A percentile compares a stretch with the other conserved stretches of the same genome.
Evolutionary conservation across 23 tunicate genomes (phyloP).

Genomic region (Aplidium turbinatum): DNA sequence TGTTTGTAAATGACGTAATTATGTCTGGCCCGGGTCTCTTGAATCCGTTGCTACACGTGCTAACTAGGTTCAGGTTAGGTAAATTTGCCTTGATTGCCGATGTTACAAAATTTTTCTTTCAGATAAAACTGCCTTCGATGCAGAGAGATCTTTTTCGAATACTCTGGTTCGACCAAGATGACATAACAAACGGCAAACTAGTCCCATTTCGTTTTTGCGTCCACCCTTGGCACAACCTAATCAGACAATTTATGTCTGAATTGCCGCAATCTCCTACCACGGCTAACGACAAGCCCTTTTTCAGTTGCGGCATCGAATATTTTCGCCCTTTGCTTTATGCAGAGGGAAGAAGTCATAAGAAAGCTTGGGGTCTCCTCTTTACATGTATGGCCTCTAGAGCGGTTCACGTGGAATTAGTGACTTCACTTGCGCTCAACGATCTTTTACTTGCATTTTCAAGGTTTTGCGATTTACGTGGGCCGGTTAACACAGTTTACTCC

Average conservation of each 20-base stretch:
- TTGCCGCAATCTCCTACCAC: background rate
- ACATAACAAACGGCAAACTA: too few species aligned
- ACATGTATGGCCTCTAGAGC: constrained; percentile 4
- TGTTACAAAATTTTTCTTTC: background rate
- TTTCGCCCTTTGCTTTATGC: constrained; percentile 2
- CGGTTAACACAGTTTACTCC: background rate
- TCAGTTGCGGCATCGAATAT: background rate
- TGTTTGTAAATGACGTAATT: background rate
- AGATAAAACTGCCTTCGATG: background rate
- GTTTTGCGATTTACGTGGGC: constrained; percentile 25
- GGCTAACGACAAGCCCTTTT: constrained; percentile 16
- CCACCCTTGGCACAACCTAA: too few species aligned
- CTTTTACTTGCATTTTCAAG: constrained; percentile 1
- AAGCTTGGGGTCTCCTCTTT: constrained; percentile 21
- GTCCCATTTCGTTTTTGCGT: too few species aligned
- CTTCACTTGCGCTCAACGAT: background rate
- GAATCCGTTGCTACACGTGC: background rate
- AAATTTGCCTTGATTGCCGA: background rate
- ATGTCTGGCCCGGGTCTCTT: background rate
- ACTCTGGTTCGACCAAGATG: too few species aligned
- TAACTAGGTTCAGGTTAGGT: background rate
- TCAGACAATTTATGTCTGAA: constrained; percentile 17
- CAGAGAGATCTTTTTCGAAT: background rate
- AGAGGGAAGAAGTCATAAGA: constrained; percentile 12
- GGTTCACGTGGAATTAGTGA: constrained; percentile 9